Evolutionary conservation across 23 tunicate species (phyloP), one percentile per base, ranked within the genome.

Genomic region (Clavelina lepadiformis): DNA sequence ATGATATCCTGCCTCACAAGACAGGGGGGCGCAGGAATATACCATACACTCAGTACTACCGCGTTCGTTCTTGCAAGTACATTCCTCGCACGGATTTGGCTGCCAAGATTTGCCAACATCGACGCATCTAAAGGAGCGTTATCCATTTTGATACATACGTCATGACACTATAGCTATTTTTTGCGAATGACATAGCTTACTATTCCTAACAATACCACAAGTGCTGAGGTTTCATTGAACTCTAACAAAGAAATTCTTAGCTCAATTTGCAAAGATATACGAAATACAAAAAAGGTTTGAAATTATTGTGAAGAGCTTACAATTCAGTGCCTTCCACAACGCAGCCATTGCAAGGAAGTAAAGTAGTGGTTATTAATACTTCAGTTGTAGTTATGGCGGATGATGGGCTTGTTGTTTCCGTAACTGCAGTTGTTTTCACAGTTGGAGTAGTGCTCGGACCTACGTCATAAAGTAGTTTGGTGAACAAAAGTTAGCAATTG

Each of bases 1-100:
- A 37, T 70, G 78, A 46, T 58, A 89, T 24, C 97, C 97, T 8
- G 31, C 37, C 38, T 89, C 83, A 35, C 96, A 88, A 1, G 13
- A 32, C 32, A 29, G 38, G 23, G 35, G 37, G 15, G 78, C 63
- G 45, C 96, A 88, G 35, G 36, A 28, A 33, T 65, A 34, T 19
- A 54, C 35, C 20, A 86, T 63, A 41, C 95, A 86, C 20, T 72
- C 77, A 1, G 50, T 64, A 30, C 78, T 61, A 49, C 97, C 89
- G 23, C 26, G 20, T 30, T 81, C 83, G 73, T 35, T 88, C 53
- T 38, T 69, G 73, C 97, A 89, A 20, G 70, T 51, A 71, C 97
- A 89, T 13, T 79, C 61, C 47, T 81, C 79, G 51, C 97, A 89
- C 0, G 82, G 63, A 32, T 83, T 69, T 32, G 45, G 33, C 44